Conservation (phyloP, 2,797 vertebrate species). For the Tauraco hartlaubi region DNA sequence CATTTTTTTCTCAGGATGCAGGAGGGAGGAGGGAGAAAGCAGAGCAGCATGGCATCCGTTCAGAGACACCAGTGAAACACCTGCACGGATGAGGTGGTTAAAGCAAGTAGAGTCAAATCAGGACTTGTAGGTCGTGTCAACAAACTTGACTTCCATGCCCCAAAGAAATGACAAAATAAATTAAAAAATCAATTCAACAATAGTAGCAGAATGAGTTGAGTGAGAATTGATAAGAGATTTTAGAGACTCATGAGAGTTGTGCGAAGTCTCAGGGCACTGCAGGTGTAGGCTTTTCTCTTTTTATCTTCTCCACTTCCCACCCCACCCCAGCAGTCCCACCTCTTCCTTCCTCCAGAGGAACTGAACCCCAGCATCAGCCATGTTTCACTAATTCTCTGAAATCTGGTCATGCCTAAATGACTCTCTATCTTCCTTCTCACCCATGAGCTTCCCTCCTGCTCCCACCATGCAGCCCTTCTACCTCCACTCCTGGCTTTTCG, state of each 20-base stretch:
- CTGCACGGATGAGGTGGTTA: background rate
- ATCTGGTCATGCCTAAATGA: background rate
- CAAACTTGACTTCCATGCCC: background rate
- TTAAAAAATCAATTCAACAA: background rate
- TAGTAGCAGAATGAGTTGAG: background rate
- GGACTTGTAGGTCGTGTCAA: background rate
- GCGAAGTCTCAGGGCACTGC: background rate
- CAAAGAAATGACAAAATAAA: background rate
- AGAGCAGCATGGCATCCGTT: background rate
- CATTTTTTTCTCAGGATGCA: background rate
- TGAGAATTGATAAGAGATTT: background rate
- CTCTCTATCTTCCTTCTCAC: background rate
- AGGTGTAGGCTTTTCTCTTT: background rate
- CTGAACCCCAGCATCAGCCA: background rate
- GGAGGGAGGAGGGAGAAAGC: background rate
- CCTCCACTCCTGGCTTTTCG: fast-evolving
- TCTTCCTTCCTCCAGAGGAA: background rate
- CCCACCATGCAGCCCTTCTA: background rate
- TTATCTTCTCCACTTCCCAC: background rate
- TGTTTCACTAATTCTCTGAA: background rate
- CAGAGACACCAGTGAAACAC: background rate
- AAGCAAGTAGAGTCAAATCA: background rate
- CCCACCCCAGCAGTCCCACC: background rate
- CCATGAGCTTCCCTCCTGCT: background rate
- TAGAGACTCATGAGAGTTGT: background rate